A percentile compares a stretch with the other conserved stretches of the same genome.
These are phyloP conservation scores for Drosophila paucipuncta DNA, from an alignment of 2,888 invertebrate genomes.

Conservation along the genomic window DNA sequence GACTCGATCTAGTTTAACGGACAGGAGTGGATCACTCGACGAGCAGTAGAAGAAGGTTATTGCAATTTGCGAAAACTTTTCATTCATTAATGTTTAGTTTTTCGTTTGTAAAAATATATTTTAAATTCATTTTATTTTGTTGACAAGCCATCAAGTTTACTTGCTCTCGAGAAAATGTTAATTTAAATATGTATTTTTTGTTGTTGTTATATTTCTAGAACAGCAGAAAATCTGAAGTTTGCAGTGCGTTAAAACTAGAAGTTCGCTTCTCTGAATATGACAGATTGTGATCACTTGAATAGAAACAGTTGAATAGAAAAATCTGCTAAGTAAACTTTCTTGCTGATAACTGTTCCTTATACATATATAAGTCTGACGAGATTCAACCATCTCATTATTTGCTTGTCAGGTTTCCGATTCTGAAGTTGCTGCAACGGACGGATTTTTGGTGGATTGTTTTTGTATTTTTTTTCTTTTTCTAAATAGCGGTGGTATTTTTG, in stretches of 20 bases:
- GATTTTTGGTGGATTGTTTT: slow-evolving; percentile 5
- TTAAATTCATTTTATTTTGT: not conserved
- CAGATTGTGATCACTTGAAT: not conserved
- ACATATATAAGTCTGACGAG: not conserved
- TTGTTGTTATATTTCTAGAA: not conserved
- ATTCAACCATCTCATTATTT: not conserved
- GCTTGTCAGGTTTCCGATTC: not conserved
- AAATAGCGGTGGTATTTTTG: slow-evolving; percentile 12
- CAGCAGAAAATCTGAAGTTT: not conserved
- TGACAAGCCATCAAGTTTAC: not conserved
- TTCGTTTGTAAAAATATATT: not conserved
- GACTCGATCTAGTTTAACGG: slow-evolving; percentile 1
- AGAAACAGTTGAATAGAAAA: too few species aligned
- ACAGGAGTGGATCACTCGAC: not conserved
- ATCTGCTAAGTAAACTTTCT: not conserved
- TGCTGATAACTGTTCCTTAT: not conserved
- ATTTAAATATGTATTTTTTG: not conserved
- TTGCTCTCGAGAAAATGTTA: not conserved
- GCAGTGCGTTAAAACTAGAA: not conserved
- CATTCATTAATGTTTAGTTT: not conserved
- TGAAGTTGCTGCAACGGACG: slow-evolving; percentile 6
- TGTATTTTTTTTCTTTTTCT: not conserved
- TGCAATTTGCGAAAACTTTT: not conserved
- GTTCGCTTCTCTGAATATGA: not conserved
- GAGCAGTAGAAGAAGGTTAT: not conserved